Evolutionary conservation across 2,888 invertebrate species (phyloP).

Genomic region (Maniola hyperantus): DNA sequence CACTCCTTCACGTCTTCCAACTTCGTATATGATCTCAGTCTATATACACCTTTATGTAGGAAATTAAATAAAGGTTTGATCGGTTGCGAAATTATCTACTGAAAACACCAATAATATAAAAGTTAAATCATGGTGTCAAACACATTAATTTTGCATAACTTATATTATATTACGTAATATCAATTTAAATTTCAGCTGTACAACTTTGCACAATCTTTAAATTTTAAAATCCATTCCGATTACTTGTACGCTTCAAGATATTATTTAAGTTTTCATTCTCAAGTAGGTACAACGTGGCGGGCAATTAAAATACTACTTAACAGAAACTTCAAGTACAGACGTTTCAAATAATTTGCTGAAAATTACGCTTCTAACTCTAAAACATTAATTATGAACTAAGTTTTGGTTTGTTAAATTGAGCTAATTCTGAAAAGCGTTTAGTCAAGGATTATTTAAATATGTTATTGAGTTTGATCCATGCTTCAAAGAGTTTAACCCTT

Average conservation of each 20-base stretch:
- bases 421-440: conserved; percentile 6
- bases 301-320: conserved; percentile 13
- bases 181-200: too few relatives aligned
- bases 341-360: conserved; percentile 18
- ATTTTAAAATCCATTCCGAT: too few relatives aligned
- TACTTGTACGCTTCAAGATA: too few relatives aligned
- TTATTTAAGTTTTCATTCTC: not conserved
- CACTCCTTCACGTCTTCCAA: conserved; percentile 5
- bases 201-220: too few relatives aligned
- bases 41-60: not conserved
- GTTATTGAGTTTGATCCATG: not conserved
- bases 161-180: too few relatives aligned
- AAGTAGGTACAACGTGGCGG: not conserved
- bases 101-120: too few relatives aligned
- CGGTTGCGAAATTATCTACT: not conserved
- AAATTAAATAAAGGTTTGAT: not conserved
- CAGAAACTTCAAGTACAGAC: conserved; percentile 20
- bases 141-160: too few relatives aligned
- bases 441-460: not conserved
- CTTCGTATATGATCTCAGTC: not conserved
- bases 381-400: conserved; percentile 19
- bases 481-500: not conserved
- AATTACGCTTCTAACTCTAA: conserved; percentile 16
- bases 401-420: conserved; percentile 5
- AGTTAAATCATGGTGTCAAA: too few relatives aligned